These are phyloP conservation scores for Chromobotia macracanthus DNA, from an alignment of 2,797 vertebrate genomes.

Conservation along the genomic window DNA sequence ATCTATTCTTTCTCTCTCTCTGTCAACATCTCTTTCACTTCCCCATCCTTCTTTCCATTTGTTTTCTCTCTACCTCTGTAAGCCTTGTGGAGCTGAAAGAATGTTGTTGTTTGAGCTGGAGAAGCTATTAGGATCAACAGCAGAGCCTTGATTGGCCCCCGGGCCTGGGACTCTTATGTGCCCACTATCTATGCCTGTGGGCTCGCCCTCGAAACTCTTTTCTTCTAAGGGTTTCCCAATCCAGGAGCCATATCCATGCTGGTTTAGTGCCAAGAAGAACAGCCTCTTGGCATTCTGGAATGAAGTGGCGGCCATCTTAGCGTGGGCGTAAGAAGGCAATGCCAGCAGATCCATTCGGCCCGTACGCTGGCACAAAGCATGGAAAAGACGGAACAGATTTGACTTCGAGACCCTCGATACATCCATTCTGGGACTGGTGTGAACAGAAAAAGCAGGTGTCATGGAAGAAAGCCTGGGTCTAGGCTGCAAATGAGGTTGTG, in stretches of 20 bases:
- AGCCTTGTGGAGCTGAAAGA: no score
- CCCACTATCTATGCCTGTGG: constrained; percentile 38
- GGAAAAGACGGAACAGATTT: constrained; percentile 88
- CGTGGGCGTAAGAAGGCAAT: constrained; percentile 83
- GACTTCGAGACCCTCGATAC: constrained; percentile 92
- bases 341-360: constrained; percentile 77
- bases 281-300: constrained; percentile 86
- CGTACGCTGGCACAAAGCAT: constrained; percentile 77
- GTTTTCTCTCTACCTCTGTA: neutral
- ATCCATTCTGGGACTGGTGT: constrained; percentile 81
- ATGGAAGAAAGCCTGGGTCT: neutral
- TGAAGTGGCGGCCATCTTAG: constrained; percentile 82
- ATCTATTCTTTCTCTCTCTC: constrained; percentile 10
- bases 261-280: constrained; percentile 83
- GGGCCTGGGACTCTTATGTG: constrained; percentile 11
- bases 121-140: constrained; percentile 17
- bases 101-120: constrained; percentile 19
- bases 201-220: constrained; percentile 83
- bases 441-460: constrained; percentile 33
- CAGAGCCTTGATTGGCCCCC: neutral
- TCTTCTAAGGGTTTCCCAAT: constrained; percentile 95
- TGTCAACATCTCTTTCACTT: constrained; percentile 21
- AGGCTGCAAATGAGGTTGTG: neutral
- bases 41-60: neutral
- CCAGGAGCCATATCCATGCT: constrained; percentile 93